A percentile compares a stretch with the other conserved stretches of the same genome.
These are phyloP conservation scores for Urocynchramus pylzowi DNA, from an alignment of 2,113 vertebrate genomes.

Conservation along the genomic window DNA sequence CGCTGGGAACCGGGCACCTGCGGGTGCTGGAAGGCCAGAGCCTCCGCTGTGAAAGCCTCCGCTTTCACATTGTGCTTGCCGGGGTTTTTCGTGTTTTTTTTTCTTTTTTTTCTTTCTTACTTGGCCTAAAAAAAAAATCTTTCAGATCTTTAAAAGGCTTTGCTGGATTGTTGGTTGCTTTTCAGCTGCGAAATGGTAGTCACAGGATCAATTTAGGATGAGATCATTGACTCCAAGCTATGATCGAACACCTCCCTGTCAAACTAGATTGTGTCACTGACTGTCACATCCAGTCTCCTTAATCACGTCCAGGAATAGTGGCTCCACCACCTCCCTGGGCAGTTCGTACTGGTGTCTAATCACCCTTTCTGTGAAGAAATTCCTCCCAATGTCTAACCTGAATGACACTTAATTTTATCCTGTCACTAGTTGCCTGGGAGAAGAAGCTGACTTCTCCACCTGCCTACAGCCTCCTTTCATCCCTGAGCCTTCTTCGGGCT, in stretches of 20 bases:
- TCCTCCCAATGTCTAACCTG: not conserved
- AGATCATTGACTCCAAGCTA: not conserved
- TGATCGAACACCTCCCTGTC: rapidly evolving
- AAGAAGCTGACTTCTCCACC: too few relatives aligned
- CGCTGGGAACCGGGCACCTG: rapidly evolving
- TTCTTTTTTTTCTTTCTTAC: not conserved
- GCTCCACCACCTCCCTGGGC: not conserved
- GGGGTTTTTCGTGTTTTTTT: too few relatives aligned
- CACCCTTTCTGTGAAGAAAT: not conserved
- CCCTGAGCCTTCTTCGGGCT: not conserved
- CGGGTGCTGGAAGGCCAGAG: too few relatives aligned
- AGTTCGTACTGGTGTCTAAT: not conserved
- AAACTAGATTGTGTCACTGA: not conserved
- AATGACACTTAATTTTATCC: not conserved
- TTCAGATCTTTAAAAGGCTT: rapidly evolving
- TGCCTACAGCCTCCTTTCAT: not conserved
- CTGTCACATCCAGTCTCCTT: too few relatives aligned
- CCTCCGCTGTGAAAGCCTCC: too few relatives aligned
- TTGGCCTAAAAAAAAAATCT: rapidly evolving
- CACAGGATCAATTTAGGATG: not conserved
- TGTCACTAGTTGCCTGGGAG: not conserved
- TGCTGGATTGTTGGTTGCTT: not conserved
- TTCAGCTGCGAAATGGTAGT: not conserved
- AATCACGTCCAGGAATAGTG: rapidly evolving
- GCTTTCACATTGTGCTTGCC: too few relatives aligned